Base-by-base conservation (phyloP, 2,797 vertebrate genomes). In the Fratercula arctica region DNA sequence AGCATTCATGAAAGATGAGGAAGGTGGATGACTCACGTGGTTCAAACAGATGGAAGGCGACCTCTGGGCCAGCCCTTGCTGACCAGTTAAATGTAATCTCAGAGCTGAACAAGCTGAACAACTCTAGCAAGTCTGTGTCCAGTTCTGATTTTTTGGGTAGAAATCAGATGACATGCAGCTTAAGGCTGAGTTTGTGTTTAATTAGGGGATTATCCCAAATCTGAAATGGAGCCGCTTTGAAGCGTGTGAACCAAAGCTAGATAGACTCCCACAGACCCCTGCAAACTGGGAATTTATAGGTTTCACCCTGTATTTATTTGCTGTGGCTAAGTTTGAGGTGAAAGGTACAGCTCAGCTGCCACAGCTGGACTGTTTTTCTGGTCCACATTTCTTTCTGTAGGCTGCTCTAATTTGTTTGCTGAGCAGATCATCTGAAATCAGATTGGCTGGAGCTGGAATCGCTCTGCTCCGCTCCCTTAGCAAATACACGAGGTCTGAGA, bases 131-230 rank as follows among this genome's bases (percentile, higher is more conserved):
- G 76, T 37, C 66, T 86, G 73, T 64, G 92, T 86, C 92, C 93
- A 84, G 82, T 89, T 90, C 54, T 24, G 79, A 91, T 57, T 96
- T 95, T 95, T 87, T 53, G 85, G 87, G 87, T 85, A 84, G 92
- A 85, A 97, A 96, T 93, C 90, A 94, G 95, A 93, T 57, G 93
- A 88, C 74, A 67, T 25, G 95, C 73, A 70, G 69, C 37, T 95
- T 92, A 93, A 56, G 48, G 82, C 85, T 26, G 85, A 70, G 82
- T 96, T 96, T 81, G 69, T 94, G 63, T 96, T 96, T 96, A 97
- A 96, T 97, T 90, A 96, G 94, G 66, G 93, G 95, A 95, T 97
- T 97, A 96, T 94, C 92, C 89, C 85, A 81, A 95, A 96, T 89
- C 91, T 93, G 93, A 95, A 97, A 96, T 73, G 87, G 93, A 96